Percentiles rank a stretch among this genome's conserved stretches.
phyloP scores from a whole-genome alignment of 1,140 invertebrate species.

The Arctopsyche grandis region DNA sequence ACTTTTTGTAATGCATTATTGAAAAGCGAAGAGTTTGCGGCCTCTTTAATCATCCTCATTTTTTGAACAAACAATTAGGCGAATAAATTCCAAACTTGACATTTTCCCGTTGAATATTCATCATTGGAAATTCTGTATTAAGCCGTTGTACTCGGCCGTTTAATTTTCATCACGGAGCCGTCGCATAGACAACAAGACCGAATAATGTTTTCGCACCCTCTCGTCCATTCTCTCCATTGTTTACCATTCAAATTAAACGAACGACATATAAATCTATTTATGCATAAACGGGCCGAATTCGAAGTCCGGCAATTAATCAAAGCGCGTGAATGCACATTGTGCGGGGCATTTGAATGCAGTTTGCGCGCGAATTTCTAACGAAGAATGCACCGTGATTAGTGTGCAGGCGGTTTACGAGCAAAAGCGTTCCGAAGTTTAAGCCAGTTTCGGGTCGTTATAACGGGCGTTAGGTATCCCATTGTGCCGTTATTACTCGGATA shows the following conservation, averaged over 20 bases:
- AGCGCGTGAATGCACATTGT: not conserved
- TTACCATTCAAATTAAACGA: not conserved
- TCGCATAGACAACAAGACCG: not conserved
- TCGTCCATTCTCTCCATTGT: not conserved
- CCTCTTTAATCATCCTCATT: not conserved
- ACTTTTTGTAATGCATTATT: too few species aligned
- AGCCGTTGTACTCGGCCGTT: not conserved
- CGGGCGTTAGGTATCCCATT: not conserved
- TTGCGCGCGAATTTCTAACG: not conserved
- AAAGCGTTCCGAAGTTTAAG: not conserved
- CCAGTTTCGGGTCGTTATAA: not conserved
- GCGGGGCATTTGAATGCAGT: not conserved
- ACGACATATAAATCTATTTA: too few species aligned
- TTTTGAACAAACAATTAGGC: slow-evolving; percentile 22
- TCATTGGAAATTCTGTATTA: slow-evolving; percentile 16
- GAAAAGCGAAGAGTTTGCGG: too few species aligned
- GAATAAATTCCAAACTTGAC: not conserved
- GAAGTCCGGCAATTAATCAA: not conserved
- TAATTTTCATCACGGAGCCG: slow-evolving; percentile 18
- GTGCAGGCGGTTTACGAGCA: not conserved
- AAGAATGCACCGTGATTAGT: slow-evolving; percentile 13
- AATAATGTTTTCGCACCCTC: slow-evolving; percentile 4
- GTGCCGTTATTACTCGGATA: not conserved
- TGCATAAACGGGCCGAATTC: not conserved
- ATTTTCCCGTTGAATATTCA: slow-evolving; percentile 22